Evolutionary conservation across 1,140 invertebrate species (phyloP).

Genomic region (Globodera rostochiensis): DNA sequence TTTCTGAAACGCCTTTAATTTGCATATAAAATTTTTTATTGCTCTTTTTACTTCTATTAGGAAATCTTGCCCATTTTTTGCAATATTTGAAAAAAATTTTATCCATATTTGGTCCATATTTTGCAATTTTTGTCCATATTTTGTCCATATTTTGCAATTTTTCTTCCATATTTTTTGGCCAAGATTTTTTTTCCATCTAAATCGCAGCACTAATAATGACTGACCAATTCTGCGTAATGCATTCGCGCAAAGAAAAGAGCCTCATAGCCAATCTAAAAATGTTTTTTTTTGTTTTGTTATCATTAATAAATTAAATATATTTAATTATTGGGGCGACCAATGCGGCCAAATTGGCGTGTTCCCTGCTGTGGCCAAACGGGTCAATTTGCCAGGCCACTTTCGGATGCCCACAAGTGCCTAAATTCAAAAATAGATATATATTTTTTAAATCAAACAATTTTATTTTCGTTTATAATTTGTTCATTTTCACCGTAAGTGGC

Average conservation of each 20-base stretch:
- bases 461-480: no score
- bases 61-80: no score
- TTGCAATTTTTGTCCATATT: no score
- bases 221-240: constrained; percentile 81
- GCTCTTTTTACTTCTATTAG: no score
- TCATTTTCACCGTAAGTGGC: constrained; percentile 70
- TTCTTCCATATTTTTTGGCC: no score
- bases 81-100: no score
- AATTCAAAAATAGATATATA: background rate
- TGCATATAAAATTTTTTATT: no score
- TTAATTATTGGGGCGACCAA: constrained; percentile 63
- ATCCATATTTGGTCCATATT: no score
- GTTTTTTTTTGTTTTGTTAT: background rate
- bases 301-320: background rate
- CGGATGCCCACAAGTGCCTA: constrained; percentile 68
- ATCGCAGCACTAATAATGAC: no score
- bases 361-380: constrained; percentile 73
- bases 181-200: no score
- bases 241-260: constrained; percentile 84
- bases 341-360: constrained; percentile 71
- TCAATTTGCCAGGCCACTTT: constrained; percentile 74
- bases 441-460: background rate
- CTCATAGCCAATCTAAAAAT: constrained; percentile 72
- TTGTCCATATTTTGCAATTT: no score
- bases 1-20: no score